A percentile compares a stretch with the other conserved stretches of the same genome.
phyloP scores from a whole-genome alignment of 2,113 vertebrate species.

The Oryzias melastigma region DNA sequence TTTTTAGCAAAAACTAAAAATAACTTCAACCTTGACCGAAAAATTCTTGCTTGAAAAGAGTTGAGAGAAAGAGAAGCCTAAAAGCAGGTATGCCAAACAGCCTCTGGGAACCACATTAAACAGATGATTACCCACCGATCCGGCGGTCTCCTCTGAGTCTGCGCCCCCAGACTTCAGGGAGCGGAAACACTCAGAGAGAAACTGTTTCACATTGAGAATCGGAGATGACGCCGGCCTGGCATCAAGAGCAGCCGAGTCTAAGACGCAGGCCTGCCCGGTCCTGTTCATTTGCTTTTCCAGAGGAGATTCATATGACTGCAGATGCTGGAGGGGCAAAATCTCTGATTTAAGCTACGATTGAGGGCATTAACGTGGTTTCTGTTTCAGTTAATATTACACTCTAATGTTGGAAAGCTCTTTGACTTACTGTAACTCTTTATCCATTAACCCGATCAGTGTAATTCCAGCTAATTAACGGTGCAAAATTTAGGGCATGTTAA shows the following conservation, averaged over 20 bases:
- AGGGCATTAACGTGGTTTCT: slow-evolving; percentile 59
- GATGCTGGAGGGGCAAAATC: slow-evolving; percentile 37
- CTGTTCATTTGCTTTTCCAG: slow-evolving; percentile 64
- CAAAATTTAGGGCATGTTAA: too few species aligned
- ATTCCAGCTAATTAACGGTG: too few species aligned
- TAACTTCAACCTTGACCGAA: neutral
- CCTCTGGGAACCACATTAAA: slow-evolving; percentile 24
- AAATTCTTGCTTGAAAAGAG: neutral
- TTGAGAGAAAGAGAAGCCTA: neutral
- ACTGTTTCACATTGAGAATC: slow-evolving; percentile 22
- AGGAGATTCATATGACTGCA: slow-evolving; percentile 45
- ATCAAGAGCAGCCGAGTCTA: slow-evolving; percentile 35
- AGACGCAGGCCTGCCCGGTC: slow-evolving; percentile 24
- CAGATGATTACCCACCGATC: slow-evolving; percentile 35
- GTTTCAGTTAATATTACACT: slow-evolving; percentile 8
- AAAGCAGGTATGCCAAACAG: slow-evolving; percentile 6
- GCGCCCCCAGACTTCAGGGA: slow-evolving; percentile 36
- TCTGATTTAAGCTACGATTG: slow-evolving; percentile 55
- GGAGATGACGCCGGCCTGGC: slow-evolving; percentile 17
- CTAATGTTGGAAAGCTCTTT: too few species aligned
- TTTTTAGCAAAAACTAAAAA: too few species aligned
- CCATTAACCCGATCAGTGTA: too few species aligned
- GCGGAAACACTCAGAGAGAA: slow-evolving; percentile 54
- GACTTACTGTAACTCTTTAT: too few species aligned
- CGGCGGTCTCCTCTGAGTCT: slow-evolving; percentile 43